Base-by-base conservation (phyloP, 1,140 invertebrate genomes). In the Chironomus striatipennis region DNA sequence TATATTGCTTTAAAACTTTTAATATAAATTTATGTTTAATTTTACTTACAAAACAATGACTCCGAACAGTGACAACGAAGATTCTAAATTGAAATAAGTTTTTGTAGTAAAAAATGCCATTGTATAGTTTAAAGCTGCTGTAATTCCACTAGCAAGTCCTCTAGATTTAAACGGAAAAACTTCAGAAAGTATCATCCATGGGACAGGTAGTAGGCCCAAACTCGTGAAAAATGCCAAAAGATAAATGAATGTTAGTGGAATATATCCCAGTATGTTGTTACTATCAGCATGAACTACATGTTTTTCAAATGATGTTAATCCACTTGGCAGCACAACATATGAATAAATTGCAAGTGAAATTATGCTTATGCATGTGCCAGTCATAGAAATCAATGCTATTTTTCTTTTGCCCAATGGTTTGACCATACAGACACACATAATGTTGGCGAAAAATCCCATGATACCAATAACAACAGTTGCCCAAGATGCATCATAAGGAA, bases 51-150 rank as follows among this genome's bases (percentile, higher is more conserved):
- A 82, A 77, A 85, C 89, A 78, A 90, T 91, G 1, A 82, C 83
- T 2, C 86, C 88, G 77, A 85, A 85, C 15, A 86, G 77, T 15
- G 85, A 84, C 0, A 89, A 77, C 5, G 77, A 47, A 2, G 79
- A 78, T 75, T 88, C 84, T 9, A 86, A 74, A 57, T 86, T 80
- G 10, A 85, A 83, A 77, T 89, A 89, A 7, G 87, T 86, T 78
- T 90, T 90, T 18, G 88, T 85, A 0, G 87, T 84, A 10, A 89
- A 77, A 77, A 90, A 90, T 0, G 83, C 86, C 76, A 86, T 85
- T 6, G 86, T 77, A 83, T 90, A 90, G 76, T 85, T 86, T 43
- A 84, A 82, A 7, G 86, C 85, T 1, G 87, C 85, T 3, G 85
- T 84, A 34, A 88, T 76, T 0, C 86, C 86, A 79, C 86, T 87